These are phyloP conservation scores for Montipora capricornis DNA, from an alignment of 64 coral and sea anemone genomes.

Conservation along the genomic window DNA sequence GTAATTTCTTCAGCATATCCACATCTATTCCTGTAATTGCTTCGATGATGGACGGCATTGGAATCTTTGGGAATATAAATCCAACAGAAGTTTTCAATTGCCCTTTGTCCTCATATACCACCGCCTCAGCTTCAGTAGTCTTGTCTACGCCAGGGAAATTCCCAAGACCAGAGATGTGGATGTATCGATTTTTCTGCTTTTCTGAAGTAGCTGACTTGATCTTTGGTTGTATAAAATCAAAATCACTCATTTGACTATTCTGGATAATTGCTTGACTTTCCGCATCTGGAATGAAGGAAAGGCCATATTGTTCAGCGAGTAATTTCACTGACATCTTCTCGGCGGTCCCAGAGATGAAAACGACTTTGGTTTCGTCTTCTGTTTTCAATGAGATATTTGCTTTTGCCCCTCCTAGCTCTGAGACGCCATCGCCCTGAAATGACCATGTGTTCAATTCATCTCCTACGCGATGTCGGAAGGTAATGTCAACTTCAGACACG, in stretches of 20 bases:
- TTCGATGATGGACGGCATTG: constrained; percentile 86
- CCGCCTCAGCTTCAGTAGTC: constrained; percentile 86
- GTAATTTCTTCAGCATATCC: constrained; percentile 66
- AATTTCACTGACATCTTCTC: constrained; percentile 73
- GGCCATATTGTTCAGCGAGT: constrained; percentile 72
- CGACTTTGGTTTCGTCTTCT: constrained; percentile 71
- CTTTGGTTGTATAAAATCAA: constrained; percentile 78
- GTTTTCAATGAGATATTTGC: constrained; percentile 74
- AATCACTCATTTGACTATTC: constrained; percentile 95
- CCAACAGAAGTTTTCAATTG: constrained; percentile 86
- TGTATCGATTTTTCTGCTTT: constrained; percentile 78
- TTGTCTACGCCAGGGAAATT: constrained; percentile 90
- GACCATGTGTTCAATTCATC: constrained; percentile 90
- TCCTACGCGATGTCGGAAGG: constrained; percentile 82
- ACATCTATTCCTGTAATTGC: constrained; percentile 87
- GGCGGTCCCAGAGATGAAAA: constrained; percentile 70
- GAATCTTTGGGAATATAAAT: constrained; percentile 92
- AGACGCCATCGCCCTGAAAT: constrained; percentile 63
- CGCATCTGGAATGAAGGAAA: constrained; percentile 85
- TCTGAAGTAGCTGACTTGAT: constrained; percentile 71
- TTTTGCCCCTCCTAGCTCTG: constrained; percentile 73
- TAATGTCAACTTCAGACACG: constrained; percentile 60
- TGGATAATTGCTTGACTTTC: constrained; percentile 82
- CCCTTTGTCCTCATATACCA: constrained; percentile 86
- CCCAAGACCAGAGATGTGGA: constrained; percentile 86